Percentiles rank a stretch among this genome's conserved stretches.
Evolutionary conservation across 2,888 invertebrate species (phyloP).

Genomic region (Noctua janthina): DNA sequence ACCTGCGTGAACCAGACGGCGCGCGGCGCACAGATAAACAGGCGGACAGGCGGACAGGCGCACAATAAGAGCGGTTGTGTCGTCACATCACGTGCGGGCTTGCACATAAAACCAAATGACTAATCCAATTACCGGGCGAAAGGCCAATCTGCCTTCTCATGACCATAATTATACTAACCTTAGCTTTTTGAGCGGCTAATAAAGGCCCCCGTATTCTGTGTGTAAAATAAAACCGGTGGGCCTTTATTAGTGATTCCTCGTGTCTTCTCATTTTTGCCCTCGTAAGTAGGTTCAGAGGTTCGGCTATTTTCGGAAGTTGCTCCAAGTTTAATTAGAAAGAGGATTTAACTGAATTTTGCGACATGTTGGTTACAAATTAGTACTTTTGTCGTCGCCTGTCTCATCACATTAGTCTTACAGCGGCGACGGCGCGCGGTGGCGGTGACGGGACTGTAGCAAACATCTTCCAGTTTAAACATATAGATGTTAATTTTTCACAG

Average conservation of each 20-base stretch:
- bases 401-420: background rate
- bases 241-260: slow-evolving; percentile 68
- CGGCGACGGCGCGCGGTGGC: background rate
- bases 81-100: slow-evolving; percentile 62
- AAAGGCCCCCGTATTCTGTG: slow-evolving; percentile 68
- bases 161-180: slow-evolving; percentile 75
- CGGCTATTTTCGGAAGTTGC: slow-evolving; percentile 59
- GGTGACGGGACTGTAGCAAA: background rate
- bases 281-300: slow-evolving; percentile 50
- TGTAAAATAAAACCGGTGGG: slow-evolving; percentile 66
- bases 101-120: slow-evolving; percentile 68
- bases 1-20: background rate
- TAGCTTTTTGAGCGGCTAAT: slow-evolving; percentile 70
- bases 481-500: background rate
- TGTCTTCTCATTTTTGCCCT: slow-evolving; percentile 63
- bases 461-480: background rate
- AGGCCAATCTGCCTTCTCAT: slow-evolving; percentile 75
- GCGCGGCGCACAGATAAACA: background rate
- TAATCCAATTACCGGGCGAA: slow-evolving; percentile 69
- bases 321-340: slow-evolving; percentile 57
- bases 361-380: slow-evolving; percentile 37
- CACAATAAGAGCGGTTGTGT: slow-evolving; percentile 32
- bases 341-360: slow-evolving; percentile 53
- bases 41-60: slow-evolving; percentile 4
- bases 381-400: slow-evolving; percentile 33